phyloP scores from a whole-genome alignment of 1,140 invertebrate genomes.

The Diorhabda elongata region DNA sequence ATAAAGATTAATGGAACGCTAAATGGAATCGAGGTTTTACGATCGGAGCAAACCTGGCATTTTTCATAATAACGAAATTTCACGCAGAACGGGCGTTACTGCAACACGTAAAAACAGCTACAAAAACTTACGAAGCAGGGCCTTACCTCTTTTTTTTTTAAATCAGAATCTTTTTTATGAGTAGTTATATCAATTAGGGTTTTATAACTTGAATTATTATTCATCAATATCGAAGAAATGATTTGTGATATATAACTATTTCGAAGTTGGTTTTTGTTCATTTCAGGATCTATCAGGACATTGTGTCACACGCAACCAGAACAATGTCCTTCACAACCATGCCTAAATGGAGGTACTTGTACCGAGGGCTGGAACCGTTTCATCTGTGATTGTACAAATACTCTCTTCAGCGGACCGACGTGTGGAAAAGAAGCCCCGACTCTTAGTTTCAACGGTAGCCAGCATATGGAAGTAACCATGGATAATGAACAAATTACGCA shows the following conservation, averaged over 20 bases:
- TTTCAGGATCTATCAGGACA: conserved; percentile 64
- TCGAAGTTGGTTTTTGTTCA: not conserved
- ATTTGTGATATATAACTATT: not conserved
- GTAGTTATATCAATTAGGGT: too few relatives aligned
- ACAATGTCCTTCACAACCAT: conserved; percentile 81
- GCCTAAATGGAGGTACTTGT: conserved; percentile 87
- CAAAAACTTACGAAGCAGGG: too few relatives aligned
- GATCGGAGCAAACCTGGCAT: too few relatives aligned
- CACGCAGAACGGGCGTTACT: too few relatives aligned
- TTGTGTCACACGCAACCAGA: conserved; percentile 76
- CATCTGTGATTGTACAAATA: conserved; percentile 90
- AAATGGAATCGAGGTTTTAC: too few relatives aligned
- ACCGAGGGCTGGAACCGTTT: conserved; percentile 94
- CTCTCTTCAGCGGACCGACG: conserved; percentile 83
- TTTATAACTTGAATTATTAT: too few relatives aligned
- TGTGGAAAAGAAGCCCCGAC: conserved; percentile 90
- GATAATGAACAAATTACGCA: conserved; percentile 80
- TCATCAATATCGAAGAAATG: too few relatives aligned
- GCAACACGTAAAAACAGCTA: too few relatives aligned
- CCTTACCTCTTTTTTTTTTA: too few relatives aligned
- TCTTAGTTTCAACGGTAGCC: conserved; percentile 82
- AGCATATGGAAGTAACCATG: conserved; percentile 61
- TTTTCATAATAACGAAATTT: too few relatives aligned
- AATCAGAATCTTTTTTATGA: too few relatives aligned
- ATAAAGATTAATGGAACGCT: too few relatives aligned